phyloP scores from a whole-genome alignment of 2,113 vertebrate species.

The Centrocercus urophasianus region DNA sequence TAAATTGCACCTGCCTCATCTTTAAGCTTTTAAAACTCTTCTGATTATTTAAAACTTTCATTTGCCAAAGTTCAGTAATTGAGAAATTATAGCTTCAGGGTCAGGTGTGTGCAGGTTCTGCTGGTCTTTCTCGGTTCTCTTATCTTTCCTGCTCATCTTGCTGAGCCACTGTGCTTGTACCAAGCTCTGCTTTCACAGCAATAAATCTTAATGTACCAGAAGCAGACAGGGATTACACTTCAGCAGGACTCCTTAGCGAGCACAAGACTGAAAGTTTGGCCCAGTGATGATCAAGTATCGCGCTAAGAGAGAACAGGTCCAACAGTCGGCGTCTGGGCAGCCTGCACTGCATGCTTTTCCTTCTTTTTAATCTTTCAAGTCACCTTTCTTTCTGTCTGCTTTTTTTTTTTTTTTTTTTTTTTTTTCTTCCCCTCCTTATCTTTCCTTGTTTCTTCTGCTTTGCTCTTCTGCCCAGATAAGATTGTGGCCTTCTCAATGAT shows the following conservation, averaged over 20 bases:
- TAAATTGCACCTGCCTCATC: background rate
- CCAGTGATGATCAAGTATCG: constrained; percentile 75
- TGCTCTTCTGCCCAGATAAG: constrained; percentile 67
- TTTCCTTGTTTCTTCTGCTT: constrained; percentile 43
- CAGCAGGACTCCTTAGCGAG: background rate
- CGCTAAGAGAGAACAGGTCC: constrained; percentile 78
- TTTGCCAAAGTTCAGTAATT: accelerated
- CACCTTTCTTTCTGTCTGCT: background rate
- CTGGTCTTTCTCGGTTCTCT: background rate
- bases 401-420: background rate
- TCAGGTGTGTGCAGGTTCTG: background rate
- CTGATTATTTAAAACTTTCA: accelerated
- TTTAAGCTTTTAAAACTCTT: background rate
- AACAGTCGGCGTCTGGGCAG: constrained; percentile 56
- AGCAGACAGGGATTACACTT: background rate
- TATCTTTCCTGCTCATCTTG: background rate
- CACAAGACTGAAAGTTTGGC: background rate
- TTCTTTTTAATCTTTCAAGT: constrained; percentile 10
- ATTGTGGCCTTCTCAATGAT: constrained; percentile 73
- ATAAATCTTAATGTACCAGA: background rate
- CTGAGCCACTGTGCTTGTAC: background rate
- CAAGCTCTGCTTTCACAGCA: background rate
- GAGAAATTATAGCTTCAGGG: background rate
- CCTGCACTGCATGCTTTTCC: constrained; percentile 30
- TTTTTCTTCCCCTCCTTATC: background rate